Evolutionary conservation across 2,888 invertebrate species (phyloP), one percentile per base, ranked within the genome.

Genomic region (Amitus sp.): DNA sequence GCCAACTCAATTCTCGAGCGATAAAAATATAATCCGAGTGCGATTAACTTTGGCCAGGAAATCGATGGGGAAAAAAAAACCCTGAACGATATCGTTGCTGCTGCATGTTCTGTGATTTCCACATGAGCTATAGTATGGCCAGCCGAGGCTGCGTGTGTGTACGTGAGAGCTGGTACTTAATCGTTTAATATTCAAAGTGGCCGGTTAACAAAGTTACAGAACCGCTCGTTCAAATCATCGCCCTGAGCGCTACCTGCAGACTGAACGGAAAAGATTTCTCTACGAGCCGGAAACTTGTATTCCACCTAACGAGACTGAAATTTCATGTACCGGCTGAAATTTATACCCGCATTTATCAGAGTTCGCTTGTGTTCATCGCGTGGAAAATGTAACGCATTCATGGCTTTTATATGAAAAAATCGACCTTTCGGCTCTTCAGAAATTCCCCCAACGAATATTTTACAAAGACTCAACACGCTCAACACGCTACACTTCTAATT

Each of bases 181-280:
- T 70, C 71, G 74, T 73, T 73, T 72, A 73, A 70, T 67, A 70
- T 69, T 65, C 66, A 49, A 62, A 65, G 65, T 66, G 63, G 59
- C 59, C 62, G 61, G 66, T 55, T 64, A 68, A 70, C 63, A 57
- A 62, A 65, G 60, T 63, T 56, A 62, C 61, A 62, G 55, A 67
- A 66, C 60, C 60, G 52, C 60, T 47, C 54, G 58, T 47, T 66
- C 67, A 66, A 70, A 70, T 71, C 62, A 55, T 66, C 65, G 57
- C 49, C 47, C 17, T 39, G 55, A 33, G 17, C 37, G 9, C 49
- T 47, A 13, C 33, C 46, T n/a, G n/a, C 13, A 42, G 33, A 20
- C 51, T 51, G 37, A 23, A 39, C 39, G 20, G 12, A 46, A 56
- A 56, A 50, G 19, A 47, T 47, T 47, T 20, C 34, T 2, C 12